Evolutionary conservation across 92 coral and sea anemone genomes (phyloP).

Genomic region (Porites lobata): DNA sequence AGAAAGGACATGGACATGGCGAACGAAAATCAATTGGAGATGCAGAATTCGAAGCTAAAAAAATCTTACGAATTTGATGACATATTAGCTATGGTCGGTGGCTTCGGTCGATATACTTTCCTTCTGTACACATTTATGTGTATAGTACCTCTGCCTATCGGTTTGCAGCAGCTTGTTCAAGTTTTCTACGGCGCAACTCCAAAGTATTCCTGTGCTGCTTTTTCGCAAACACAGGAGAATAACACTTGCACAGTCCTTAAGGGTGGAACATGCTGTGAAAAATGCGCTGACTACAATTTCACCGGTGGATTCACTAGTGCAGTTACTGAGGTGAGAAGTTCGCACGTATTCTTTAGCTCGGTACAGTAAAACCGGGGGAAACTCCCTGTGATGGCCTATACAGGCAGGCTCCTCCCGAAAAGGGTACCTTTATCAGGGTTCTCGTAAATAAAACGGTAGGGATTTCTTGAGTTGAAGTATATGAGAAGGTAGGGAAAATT

Average conservation of each 20-base stretch:
- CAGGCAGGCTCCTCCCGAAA: too few species aligned
- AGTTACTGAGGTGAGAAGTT: constrained; percentile 78
- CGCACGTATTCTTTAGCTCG: too few species aligned
- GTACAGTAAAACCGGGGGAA: too few species aligned
- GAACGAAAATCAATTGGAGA: background rate
- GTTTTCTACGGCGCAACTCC: constrained; percentile 90
- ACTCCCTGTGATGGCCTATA: too few species aligned
- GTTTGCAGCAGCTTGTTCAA: constrained; percentile 83
- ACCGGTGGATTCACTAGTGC: constrained; percentile 74
- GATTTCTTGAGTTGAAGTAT: too few species aligned
- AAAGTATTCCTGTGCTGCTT: constrained; percentile 52
- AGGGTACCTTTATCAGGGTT: too few species aligned
- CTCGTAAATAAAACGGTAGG: too few species aligned
- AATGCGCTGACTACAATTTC: constrained; percentile 78
- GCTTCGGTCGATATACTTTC: constrained; percentile 81
- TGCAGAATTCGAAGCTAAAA: constrained; percentile 9
- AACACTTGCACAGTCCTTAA: constrained; percentile 46
- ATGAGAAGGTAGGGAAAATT: too few species aligned
- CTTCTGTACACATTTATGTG: constrained; percentile 80
- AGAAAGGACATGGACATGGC: background rate
- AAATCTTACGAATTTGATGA: constrained; percentile 75
- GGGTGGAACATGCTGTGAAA: constrained; percentile 61
- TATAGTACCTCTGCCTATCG: constrained; percentile 80
- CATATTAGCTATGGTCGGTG: constrained; percentile 76
- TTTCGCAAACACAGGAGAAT: constrained; percentile 19